phyloP scores from a whole-genome alignment of 2,888 invertebrate genomes.

The Coenonympha glycerion region DNA sequence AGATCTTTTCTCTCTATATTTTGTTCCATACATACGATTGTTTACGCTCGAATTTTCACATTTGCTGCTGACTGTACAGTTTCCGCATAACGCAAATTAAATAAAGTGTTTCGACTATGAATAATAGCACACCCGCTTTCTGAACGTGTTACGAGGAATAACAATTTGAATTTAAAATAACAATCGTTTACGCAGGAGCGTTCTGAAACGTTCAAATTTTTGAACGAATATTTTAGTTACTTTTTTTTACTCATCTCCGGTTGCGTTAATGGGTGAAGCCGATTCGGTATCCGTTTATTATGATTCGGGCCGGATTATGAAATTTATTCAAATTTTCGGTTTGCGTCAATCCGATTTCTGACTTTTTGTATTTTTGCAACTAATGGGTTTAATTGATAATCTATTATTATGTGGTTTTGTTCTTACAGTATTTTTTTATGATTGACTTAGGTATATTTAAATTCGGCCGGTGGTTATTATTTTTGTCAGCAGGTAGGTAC shows the following conservation, averaged over 20 bases:
- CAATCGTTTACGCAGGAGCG: conserved; percentile 35
- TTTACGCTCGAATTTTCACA: not conserved
- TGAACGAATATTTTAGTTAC: not conserved
- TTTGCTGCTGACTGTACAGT: conserved; percentile 28
- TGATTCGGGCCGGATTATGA: not conserved
- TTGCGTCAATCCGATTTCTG: not conserved
- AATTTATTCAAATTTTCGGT: conserved; percentile 2
- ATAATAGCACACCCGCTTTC: conserved; percentile 39
- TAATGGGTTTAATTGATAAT: not conserved
- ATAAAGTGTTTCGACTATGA: conserved; percentile 63
- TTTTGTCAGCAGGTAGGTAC: too few species aligned
- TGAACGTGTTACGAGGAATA: conserved; percentile 29
- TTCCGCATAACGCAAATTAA: conserved; percentile 67
- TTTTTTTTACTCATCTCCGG: conserved; percentile 4
- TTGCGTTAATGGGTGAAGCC: not conserved
- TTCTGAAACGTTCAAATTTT: conserved; percentile 21
- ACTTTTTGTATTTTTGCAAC: not conserved
- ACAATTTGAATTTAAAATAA: conserved; percentile 29
- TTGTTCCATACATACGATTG: not conserved
- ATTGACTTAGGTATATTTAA: too few species aligned
- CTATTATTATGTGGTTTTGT: not conserved
- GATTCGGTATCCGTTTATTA: not conserved
- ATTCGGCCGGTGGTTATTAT: too few species aligned
- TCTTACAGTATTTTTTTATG: too few species aligned
- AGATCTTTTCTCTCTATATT: too few species aligned